These are phyloP conservation scores for Oscarella lobularis DNA, from an alignment of 37 sponge, comb jelly and placozoan species.

Conservation along the genomic window DNA sequence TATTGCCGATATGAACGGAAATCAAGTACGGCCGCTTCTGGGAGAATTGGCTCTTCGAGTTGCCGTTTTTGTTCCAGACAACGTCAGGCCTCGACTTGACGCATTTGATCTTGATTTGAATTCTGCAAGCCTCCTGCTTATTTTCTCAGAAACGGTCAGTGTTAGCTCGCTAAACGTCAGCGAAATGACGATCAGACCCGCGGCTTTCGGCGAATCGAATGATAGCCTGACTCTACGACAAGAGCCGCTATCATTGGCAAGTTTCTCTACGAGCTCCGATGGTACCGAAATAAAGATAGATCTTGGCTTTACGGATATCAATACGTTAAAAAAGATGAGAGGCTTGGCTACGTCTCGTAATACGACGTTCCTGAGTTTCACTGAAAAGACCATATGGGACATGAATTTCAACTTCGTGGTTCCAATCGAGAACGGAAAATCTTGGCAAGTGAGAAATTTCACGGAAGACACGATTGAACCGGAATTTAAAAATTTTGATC, in stretches of 20 bases:
- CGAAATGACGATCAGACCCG: neutral
- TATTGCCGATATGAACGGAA: slow-evolving; percentile 13
- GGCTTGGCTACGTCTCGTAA: slow-evolving; percentile 26
- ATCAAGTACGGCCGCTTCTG: slow-evolving; percentile 23
- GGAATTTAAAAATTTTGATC: slow-evolving; percentile 19
- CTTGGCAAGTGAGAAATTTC: slow-evolving; percentile 28
- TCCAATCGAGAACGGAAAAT: slow-evolving; percentile 18
- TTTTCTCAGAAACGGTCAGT: slow-evolving; percentile 74
- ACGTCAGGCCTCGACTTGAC: slow-evolving; percentile 28
- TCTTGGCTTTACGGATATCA: slow-evolving; percentile 48
- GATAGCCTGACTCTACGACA: neutral
- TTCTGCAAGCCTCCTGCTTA: slow-evolving; percentile 30
- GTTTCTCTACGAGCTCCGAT: slow-evolving; percentile 5
- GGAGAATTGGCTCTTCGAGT: slow-evolving; percentile 13
- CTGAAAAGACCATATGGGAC: slow-evolving; percentile 32
- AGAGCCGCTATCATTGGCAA: neutral
- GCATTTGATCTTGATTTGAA: slow-evolving; percentile 49
- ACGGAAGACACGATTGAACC: slow-evolving; percentile 51
- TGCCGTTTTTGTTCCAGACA: slow-evolving; percentile 31
- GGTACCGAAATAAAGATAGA: slow-evolving; percentile 25
- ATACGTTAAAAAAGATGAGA: slow-evolving; percentile 42
- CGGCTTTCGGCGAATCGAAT: slow-evolving; percentile 42
- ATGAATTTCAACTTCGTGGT: slow-evolving; percentile 61
- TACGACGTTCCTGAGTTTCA: slow-evolving; percentile 42
- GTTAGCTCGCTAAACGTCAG: slow-evolving; percentile 28